Evolutionary conservation across 2,888 invertebrate genomes (phyloP), one percentile per base, ranked within the genome.

Genomic region (Leucophenga maculata): DNA sequence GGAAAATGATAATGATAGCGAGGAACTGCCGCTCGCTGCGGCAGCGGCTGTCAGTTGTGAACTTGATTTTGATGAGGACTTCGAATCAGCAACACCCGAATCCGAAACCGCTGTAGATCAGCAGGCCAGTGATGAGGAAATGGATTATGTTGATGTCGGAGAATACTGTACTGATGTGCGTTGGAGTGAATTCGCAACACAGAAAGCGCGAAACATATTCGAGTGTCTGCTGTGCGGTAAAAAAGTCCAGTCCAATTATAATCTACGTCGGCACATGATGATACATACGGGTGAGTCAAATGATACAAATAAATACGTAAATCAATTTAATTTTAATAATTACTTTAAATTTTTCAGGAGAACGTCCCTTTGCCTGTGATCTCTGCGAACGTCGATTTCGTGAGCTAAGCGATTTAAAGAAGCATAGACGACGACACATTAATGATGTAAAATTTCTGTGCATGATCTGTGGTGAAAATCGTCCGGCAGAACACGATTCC

Each of bases 231-330:
- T 86, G n/a, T 88, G 88, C 65, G 85, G 86, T 32, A 87, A 87
- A 67, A 87, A 85, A 68, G 87, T 88, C 39, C 87, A 87, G 66
- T 87, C 87, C 31, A 88, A 85, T 67, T 88, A 88, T 70, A 88
- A 88, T 75, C 77, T 88, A 50, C 80, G 88, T 3, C 82, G 88
- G 1, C 88, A 88, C 73, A 88, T 88, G 88, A 88, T 88, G 88
- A 88, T 88, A 72, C 88, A 88, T 69, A 88, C 88, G 72, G 88
- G 88, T 88, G 50, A 74, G 57, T 48, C 6, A 39, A 6, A 6
- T 6, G 39, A 39, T 11, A 11, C 8, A 11, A 39, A 50, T 6
- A n/a, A 3, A 4, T 16, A 48, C 48, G 11, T 8, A 48, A n/a
- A 8, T 48, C 13, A 13, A n/a, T 67, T 11, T 16, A 57, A 26